Conservation (phyloP, 2,888 invertebrate species). For the Rugalucina vietnamica region DNA sequence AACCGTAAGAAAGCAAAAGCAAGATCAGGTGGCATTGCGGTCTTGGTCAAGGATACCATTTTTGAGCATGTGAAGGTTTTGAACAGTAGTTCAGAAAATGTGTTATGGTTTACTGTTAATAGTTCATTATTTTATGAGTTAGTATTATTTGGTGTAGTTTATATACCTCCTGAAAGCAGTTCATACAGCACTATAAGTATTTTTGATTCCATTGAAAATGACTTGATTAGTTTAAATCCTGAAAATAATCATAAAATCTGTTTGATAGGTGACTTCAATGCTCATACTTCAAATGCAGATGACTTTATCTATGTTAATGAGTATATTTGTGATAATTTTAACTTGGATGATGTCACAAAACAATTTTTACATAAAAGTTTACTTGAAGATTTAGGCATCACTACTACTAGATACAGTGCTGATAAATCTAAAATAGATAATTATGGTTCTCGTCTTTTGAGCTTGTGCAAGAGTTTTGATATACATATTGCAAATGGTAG, state of each 20-base stretch:
- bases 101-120: conserved; percentile 6
- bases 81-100: not conserved
- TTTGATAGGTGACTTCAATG: not conserved
- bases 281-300: not conserved
- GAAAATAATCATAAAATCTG: not conserved
- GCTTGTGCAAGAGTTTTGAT: not conserved
- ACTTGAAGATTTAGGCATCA: not conserved
- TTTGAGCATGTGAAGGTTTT: not conserved
- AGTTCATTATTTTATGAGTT: not conserved
- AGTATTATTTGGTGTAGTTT: too few species aligned
- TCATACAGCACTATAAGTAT: not conserved
- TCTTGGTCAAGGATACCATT: conserved; percentile 1
- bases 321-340: conserved; percentile 1
- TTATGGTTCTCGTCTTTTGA: not conserved
- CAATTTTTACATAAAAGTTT: not conserved
- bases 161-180: not conserved
- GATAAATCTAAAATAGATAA: not conserved
- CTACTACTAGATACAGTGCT: not conserved
- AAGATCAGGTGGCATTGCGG: conserved; percentile 7
- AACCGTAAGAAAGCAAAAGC: not conserved
- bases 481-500: conserved; percentile 6
- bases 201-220: conserved; percentile 8
- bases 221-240: not conserved
- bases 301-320: not conserved
- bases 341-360: not conserved